Evolutionary conservation across 2,113 vertebrate genomes (phyloP).

Genomic region (Cyanistes caeruleus): DNA sequence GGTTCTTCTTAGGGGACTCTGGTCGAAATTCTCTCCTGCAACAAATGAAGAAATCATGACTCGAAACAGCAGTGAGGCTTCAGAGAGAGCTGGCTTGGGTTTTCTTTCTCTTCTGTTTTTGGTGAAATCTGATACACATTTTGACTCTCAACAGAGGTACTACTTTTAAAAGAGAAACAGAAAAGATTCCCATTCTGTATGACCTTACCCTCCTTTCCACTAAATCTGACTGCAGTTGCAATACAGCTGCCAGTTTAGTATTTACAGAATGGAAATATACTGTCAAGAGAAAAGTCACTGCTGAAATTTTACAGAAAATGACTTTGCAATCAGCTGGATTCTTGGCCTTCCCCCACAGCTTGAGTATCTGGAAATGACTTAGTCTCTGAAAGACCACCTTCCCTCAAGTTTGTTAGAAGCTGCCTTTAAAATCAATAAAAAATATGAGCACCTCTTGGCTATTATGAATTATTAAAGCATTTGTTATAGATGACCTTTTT

Average conservation of each 20-base stretch:
- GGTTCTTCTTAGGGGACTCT: conserved; percentile 92
- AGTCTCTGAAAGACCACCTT: neutral
- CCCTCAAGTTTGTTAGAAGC: neutral
- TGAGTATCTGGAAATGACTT: neutral
- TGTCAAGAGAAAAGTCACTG: neutral
- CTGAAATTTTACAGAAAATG: neutral
- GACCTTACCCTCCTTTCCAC: neutral
- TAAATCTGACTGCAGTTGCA: neutral
- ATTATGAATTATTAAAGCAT: neutral
- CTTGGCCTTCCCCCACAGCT: neutral
- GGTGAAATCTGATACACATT: neutral
- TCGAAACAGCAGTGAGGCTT: neutral
- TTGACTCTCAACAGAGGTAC: neutral
- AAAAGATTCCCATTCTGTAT: neutral
- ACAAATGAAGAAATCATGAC: conserved; percentile 39
- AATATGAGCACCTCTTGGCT: neutral
- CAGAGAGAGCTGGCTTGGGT: neutral
- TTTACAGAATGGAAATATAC: neutral
- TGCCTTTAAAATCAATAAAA: neutral
- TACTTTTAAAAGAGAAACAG: neutral
- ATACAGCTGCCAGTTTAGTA: neutral
- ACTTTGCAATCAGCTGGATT: neutral
- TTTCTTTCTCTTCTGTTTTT: neutral
- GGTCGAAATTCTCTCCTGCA: conserved; percentile 94
- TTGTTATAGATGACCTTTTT: neutral